phyloP scores from a whole-genome alignment of 2,797 vertebrate species.

The Siniperca undulata region DNA sequence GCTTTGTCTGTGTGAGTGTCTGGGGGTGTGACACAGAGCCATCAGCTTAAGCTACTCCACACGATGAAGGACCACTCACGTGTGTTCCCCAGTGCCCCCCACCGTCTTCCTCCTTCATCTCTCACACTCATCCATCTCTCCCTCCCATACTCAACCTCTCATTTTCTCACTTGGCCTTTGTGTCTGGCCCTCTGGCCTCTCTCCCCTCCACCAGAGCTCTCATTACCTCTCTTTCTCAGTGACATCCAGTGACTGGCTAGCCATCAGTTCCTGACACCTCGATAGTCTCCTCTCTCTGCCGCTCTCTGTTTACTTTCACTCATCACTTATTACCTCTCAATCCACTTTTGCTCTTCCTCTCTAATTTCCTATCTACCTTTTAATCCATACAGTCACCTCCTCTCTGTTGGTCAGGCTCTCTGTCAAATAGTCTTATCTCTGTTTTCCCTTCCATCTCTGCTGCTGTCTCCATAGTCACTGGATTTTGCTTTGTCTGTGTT shows the following conservation, averaged over 20 bases:
- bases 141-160: slow-evolving; percentile 63
- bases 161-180: slow-evolving; percentile 78
- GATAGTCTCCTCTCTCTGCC: slow-evolving; percentile 50
- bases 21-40: slow-evolving; percentile 28
- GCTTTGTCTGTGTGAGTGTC: slow-evolving; percentile 10
- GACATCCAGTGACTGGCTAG: slow-evolving; percentile 59
- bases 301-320: slow-evolving; percentile 25
- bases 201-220: slow-evolving; percentile 59
- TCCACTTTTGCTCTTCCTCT: slow-evolving; percentile 36
- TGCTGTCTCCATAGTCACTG: neutral
- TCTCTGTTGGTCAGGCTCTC: slow-evolving; percentile 15
- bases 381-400: slow-evolving; percentile 25
- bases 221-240: slow-evolving; percentile 71
- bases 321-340: slow-evolving; percentile 28
- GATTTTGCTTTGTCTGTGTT: slow-evolving; percentile 16
- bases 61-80: slow-evolving; percentile 61
- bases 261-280: slow-evolving; percentile 65
- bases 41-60: slow-evolving; percentile 48
- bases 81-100: slow-evolving; percentile 5
- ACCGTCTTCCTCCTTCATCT: slow-evolving; percentile 36
- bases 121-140: slow-evolving; percentile 44
- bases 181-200: slow-evolving; percentile 62
- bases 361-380: slow-evolving; percentile 49
- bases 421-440: slow-evolving; percentile 24
- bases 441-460: slow-evolving; percentile 6